Base-by-base conservation (phyloP, 2,113 vertebrate species). In the Cephalopterus ornatus region DNA sequence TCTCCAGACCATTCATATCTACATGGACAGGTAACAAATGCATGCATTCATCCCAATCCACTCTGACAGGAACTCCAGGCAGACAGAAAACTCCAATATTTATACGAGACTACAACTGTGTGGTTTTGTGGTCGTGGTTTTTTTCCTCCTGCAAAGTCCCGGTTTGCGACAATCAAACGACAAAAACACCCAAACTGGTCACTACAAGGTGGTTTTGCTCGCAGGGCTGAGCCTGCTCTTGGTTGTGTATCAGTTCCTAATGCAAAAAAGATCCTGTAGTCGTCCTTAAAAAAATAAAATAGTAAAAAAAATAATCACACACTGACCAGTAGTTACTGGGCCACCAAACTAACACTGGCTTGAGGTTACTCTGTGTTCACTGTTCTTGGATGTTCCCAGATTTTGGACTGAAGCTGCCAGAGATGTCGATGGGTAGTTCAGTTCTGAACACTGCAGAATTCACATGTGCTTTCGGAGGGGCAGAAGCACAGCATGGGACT, bases 1-100 rank as follows among this genome's bases (percentile, higher is more conserved):
- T 98, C 98, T 96, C 96, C 97, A 98, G 97, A 98, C 96, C 97
- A 93, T 96, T 95, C 94, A 75, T 85, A 96, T 96, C 93, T 95
- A 96, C 95, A 97, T 96, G 96, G 97, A 97, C 95, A 96, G 96
- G 97, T 95, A 94, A 95, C 94, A 96, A 96, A 97, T 96, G 95
- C 97, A 96, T 97, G 97, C 97, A 96, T 96, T 96, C 97, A 92
- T 67, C 91, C 96, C 97, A 75, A 78, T 91, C 94, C 97, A 75
- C 68, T 92, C 95, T 86, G 97, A 91, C 72, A 96, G 97, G 97
- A 95, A 93, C 95, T 75, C 94, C 72, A 94, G 94, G 87, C 87
- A 95, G 96, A 97, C 63, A 77, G 88, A 95, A 91, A 93, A 91
- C 85, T 96, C 95, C 95, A 72, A 84, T 74, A 89, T 85, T 94